phyloP scores from a whole-genome alignment of 30 jellyfish, hydroid and myxozoan genomes.

The Sanderia malayensis region DNA sequence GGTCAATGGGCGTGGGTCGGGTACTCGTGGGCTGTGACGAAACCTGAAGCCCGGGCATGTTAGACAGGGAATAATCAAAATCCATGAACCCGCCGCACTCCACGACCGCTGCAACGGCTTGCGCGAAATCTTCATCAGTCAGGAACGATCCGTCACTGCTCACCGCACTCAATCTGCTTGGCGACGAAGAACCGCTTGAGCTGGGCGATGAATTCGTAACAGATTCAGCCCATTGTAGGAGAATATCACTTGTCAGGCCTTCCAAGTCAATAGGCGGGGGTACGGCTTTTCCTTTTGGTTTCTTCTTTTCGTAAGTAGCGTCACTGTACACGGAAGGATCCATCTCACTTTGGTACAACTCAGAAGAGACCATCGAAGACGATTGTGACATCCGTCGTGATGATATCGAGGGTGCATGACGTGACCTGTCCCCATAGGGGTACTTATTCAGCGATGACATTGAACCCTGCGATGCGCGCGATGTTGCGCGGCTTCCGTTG shows the following conservation, averaged over 20 bases:
- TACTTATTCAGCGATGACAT: constrained; percentile 75
- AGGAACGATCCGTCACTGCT: constrained; percentile 97
- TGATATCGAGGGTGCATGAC: constrained; percentile 77
- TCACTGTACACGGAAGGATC: constrained; percentile 98
- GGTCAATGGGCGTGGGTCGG: constrained; percentile 51
- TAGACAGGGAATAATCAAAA: constrained; percentile 85
- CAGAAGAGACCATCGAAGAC: constrained; percentile 98
- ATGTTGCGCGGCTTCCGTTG: constrained; percentile 91
- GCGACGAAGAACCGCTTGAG: constrained; percentile 99
- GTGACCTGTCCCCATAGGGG: constrained; percentile 82
- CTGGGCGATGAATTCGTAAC: constrained; percentile 99
- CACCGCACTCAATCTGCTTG: constrained; percentile 88
- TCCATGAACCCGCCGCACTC: constrained; percentile 99
- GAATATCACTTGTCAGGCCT: constrained; percentile 95
- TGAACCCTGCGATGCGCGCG: constrained; percentile 98
- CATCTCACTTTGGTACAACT: constrained; percentile 97
- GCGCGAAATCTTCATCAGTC: constrained; percentile 98
- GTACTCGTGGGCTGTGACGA: constrained; percentile 73
- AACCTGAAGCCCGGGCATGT: constrained; percentile 73
- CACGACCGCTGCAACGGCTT: constrained; percentile 99
- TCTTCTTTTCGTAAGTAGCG: constrained; percentile 82
- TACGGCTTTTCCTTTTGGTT: constrained; percentile 64
- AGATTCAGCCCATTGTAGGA: constrained; percentile 98
- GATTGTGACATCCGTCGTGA: constrained; percentile 96
- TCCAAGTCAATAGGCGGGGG: constrained; percentile 98